Evolutionary conservation across 2,888 invertebrate genomes (phyloP).

Genomic region (Drosophila gaucha): DNA sequence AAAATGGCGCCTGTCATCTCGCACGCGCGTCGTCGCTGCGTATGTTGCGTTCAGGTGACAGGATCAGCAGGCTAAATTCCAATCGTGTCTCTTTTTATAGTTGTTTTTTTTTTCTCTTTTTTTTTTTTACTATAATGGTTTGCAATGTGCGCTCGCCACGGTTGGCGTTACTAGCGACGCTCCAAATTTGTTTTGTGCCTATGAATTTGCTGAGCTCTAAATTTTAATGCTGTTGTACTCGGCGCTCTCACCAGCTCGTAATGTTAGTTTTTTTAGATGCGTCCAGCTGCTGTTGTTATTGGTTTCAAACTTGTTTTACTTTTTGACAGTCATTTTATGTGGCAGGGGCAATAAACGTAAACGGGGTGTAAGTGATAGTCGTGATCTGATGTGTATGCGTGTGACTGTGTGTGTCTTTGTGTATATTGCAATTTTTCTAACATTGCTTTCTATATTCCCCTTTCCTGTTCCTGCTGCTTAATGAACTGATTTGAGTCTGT

Average conservation of each 20-base stretch:
- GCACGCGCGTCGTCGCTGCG: constrained; percentile 41
- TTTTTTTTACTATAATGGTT: constrained; percentile 13
- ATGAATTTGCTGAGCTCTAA: constrained; percentile 30
- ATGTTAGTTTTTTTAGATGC: constrained; percentile 36
- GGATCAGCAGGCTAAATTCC: constrained; percentile 38
- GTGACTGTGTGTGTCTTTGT: constrained; percentile 17
- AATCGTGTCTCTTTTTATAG: neutral
- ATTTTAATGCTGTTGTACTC: constrained; percentile 43
- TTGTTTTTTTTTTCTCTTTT: neutral
- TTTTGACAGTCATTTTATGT: constrained; percentile 26
- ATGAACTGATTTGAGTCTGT: neutral
- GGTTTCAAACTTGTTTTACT: constrained; percentile 57
- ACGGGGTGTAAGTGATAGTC: constrained; percentile 27
- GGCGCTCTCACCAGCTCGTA: constrained; percentile 8
- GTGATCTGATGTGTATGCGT: constrained; percentile 4
- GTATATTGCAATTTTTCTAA: constrained; percentile 16
- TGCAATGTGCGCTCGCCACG: constrained; percentile 31
- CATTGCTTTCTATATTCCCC: constrained; percentile 6
- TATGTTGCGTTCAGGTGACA: constrained; percentile 21
- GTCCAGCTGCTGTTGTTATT: constrained; percentile 27
- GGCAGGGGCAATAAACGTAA: constrained; percentile 1
- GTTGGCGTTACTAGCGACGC: constrained; percentile 14
- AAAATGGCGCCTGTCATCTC: constrained; percentile 69
- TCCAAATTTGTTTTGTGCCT: constrained; percentile 30
- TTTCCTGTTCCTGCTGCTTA: constrained; percentile 8